Evolutionary conservation across 2,113 vertebrate species (phyloP).

Genomic region (Ancistrus triradiatus): DNA sequence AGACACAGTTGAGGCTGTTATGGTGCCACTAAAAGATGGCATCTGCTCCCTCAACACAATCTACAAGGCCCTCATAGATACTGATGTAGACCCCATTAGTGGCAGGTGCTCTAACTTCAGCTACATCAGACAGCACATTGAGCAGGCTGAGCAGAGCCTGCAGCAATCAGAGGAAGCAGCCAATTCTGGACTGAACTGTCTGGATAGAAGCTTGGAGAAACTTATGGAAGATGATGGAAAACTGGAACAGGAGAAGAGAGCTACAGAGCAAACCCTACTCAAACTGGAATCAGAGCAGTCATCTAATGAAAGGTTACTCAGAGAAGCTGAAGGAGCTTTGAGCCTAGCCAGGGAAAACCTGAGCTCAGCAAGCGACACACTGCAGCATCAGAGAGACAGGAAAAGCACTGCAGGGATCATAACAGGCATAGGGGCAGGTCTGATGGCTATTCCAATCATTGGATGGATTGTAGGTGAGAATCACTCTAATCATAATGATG

Average conservation of each 20-base stretch:
- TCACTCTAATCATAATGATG: too few species aligned
- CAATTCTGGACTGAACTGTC: background rate
- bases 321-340: background rate
- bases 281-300: background rate
- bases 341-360: background rate
- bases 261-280: background rate
- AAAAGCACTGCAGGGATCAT: background rate
- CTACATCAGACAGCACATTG: conserved; percentile 19
- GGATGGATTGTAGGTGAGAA: conserved; percentile 31
- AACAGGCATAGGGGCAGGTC: background rate
- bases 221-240: background rate
- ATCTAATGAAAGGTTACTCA: background rate
- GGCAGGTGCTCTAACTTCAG: background rate
- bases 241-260: background rate
- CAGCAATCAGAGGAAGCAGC: background rate
- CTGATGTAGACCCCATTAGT: background rate
- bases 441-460: background rate
- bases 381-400: background rate
- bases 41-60: background rate
- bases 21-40: background rate
- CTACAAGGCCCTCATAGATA: background rate
- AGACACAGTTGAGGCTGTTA: background rate
- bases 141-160: background rate
- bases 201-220: background rate
- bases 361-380: background rate